Evolutionary conservation across 2,113 vertebrate species (phyloP), one percentile per base, ranked within the genome.

Genomic region (Brachionichthys hirsutus): DNA sequence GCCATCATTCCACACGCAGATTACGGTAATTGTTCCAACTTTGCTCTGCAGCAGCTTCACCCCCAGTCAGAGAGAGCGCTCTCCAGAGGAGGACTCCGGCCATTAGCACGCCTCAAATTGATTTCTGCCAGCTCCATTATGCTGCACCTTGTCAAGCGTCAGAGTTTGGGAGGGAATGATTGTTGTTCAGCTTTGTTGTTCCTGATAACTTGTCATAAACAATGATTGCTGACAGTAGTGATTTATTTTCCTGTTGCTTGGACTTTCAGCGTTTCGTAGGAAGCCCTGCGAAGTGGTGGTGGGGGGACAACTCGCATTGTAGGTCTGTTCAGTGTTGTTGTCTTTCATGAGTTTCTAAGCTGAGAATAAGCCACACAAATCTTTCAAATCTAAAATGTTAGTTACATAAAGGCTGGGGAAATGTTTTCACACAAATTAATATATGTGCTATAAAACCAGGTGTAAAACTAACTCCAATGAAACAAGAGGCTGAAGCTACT

Each of bases 11-110:
- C 40, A 62, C 59, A 59, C 16, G 22, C 49, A 84, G 78, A 86
- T 86, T 73, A 74, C 64, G 64, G 77, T 85, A 82, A 86, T 87
- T 80, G 81, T 80, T 76, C 56, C 70, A 86, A 81, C 85, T 83
- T 83, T 83, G 69, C 53, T 67, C 54, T 62, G 66, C 46, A 65
- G 52, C 69, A 50, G 38, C 85, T 48, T 74, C 45, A 74, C 67
- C 66, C 55, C 50, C 30, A 81, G 79, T 82, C 80, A 82, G 80
- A 71, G 79, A 80, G 77, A 68, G 64, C 52, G 40, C 79, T 82
- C 81, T 78, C 34, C 54, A 70, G 35, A 81, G 73, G 66, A 83
- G 81, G 67, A 75, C 73, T 73, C 16, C 43, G 50, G 43, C 64
- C 56, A 78, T 82, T 87, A 83, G 53, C 54, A 63, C 48, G 54